phyloP scores from a whole-genome alignment of 2,113 vertebrate genomes.

The Chloebia gouldiae region DNA sequence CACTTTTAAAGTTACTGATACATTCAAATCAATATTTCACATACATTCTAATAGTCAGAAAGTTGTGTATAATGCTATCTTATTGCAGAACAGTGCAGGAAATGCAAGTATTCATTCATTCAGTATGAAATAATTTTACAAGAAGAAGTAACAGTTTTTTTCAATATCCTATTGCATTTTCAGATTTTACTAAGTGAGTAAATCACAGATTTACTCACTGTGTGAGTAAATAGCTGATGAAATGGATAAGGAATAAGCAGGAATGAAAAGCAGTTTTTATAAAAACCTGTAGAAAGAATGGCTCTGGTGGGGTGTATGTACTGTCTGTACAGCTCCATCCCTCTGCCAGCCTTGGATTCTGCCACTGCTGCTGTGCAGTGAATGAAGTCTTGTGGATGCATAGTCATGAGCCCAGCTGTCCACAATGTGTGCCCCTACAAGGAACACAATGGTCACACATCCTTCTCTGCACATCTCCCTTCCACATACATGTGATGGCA shows the following conservation, averaged over 20 bases:
- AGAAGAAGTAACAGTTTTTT: neutral
- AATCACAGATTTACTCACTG: too few relatives aligned
- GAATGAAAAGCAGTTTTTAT: neutral
- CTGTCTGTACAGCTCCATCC: neutral
- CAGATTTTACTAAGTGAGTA: neutral
- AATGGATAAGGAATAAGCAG: neutral
- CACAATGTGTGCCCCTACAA: neutral
- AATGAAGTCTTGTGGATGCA: neutral
- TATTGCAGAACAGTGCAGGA: neutral
- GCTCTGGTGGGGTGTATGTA: neutral
- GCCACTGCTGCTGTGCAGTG: neutral
- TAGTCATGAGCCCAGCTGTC: neutral
- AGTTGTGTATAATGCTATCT: neutral
- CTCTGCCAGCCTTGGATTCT: accelerated
- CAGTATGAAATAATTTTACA: neutral
- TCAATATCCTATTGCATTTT: neutral
- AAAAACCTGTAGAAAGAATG: neutral
- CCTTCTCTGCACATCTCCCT: neutral
- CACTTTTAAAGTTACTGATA: neutral
- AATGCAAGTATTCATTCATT: neutral
- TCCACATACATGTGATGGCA: neutral
- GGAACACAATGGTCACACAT: neutral
- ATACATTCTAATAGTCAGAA: neutral
- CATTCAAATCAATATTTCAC: neutral
- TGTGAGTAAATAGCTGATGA: neutral